Percentiles rank a stretch among this genome's conserved stretches.
Evolutionary conservation across 35 echinoderm and acorn worm species (phyloP).

Genomic region (Amphiura filiformis): DNA sequence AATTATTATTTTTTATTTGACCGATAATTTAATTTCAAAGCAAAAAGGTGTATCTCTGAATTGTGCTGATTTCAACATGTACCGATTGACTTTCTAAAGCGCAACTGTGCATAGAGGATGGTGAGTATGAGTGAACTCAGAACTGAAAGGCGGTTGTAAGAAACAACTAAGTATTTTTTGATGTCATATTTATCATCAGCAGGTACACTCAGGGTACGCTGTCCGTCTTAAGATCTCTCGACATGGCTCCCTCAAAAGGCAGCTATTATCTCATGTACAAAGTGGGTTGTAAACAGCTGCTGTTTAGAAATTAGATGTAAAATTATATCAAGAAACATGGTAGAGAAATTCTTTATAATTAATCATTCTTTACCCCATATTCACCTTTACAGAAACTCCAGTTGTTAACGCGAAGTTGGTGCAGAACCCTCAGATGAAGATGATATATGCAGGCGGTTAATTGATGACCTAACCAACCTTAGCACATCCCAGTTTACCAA

Average conservation of each 20-base stretch:
- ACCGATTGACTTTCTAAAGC: too few species aligned
- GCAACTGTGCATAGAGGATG: too few species aligned
- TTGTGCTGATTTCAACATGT: too few species aligned
- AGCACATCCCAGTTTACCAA: neutral
- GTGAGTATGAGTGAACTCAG: too few species aligned
- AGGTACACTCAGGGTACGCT: neutral
- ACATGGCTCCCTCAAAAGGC: too few species aligned
- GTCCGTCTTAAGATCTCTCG: neutral
- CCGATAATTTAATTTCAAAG: too few species aligned
- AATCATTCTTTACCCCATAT: neutral
- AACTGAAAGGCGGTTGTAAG: too few species aligned
- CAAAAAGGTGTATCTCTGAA: too few species aligned
- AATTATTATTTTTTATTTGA: too few species aligned
- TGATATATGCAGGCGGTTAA: neutral
- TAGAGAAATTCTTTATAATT: neutral
- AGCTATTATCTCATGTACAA: neutral
- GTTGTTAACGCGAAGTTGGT: too few species aligned
- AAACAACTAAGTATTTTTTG: too few species aligned
- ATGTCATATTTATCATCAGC: neutral
- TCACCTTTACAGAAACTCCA: neutral
- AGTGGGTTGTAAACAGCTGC: neutral
- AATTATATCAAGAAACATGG: neutral
- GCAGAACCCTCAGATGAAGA: neutral
- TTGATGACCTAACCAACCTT: neutral
- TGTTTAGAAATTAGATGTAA: neutral